Evolutionary conservation across 2,113 vertebrate genomes (phyloP).

Genomic region (Malurus alboscapulatus): DNA sequence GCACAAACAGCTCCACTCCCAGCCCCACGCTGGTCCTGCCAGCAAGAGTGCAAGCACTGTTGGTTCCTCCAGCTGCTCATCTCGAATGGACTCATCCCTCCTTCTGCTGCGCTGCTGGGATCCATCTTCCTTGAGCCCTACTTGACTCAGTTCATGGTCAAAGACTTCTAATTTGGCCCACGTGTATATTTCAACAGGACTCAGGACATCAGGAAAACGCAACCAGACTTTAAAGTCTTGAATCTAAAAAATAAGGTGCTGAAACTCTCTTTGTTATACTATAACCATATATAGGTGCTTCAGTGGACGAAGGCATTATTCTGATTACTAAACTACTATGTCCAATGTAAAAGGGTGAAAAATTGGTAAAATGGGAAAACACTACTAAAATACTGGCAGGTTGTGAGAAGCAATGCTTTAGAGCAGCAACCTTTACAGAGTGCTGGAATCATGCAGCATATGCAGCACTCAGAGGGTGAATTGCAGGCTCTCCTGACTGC

Average conservation of each 20-base stretch:
- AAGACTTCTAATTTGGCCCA: neutral
- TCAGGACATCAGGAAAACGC: fast-evolving
- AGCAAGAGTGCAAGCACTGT: fast-evolving
- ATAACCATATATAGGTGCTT: neutral
- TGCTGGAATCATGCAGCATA: neutral
- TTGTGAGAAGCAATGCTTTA: neutral
- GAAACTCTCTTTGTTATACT: neutral
- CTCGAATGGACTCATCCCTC: fast-evolving
- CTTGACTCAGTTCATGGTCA: neutral
- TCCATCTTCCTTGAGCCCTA: fast-evolving
- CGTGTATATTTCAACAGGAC: neutral
- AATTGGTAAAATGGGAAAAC: neutral
- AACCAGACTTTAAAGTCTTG: neutral
- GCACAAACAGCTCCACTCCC: fast-evolving
- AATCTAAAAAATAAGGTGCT: neutral
- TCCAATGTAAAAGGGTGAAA: neutral
- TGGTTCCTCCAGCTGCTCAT: neutral
- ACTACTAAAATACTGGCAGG: neutral
- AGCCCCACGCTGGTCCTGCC: fast-evolving
- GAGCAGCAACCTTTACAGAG: neutral
- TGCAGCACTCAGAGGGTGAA: neutral
- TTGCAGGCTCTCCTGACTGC: neutral
- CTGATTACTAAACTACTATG: neutral
- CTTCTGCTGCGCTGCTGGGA: fast-evolving
- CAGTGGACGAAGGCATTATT: neutral